Percentiles rank a stretch among this genome's conserved stretches.
phyloP scores from a whole-genome alignment of 1,140 invertebrate species.

The Neodiprion pinetum region DNA sequence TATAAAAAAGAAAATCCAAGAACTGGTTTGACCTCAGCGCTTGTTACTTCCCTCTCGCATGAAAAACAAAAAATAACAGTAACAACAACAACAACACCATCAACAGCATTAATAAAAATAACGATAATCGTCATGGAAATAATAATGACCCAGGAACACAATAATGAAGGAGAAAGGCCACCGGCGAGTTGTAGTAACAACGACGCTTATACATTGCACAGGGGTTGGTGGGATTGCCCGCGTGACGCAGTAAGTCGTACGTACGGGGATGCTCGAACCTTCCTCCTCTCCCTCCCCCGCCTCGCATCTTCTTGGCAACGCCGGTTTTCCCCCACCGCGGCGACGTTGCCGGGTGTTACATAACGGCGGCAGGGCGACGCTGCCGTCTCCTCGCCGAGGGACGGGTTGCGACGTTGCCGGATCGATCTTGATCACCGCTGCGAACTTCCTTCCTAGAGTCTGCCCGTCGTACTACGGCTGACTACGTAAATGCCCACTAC shows the following conservation, averaged over 20 bases:
- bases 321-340: not conserved
- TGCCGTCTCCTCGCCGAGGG: conserved; percentile 32
- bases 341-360: conserved; percentile 48
- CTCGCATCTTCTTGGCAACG: not conserved
- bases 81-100: not conserved
- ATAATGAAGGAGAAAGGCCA: no score
- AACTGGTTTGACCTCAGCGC: not conserved
- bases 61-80: not conserved
- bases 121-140: not conserved
- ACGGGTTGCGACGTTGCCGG: conserved; percentile 50
- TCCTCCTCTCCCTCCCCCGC: conserved; percentile 13
- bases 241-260: conserved; percentile 39
- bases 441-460: not conserved
- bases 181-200: no score
- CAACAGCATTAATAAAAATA: not conserved
- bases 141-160: not conserved
- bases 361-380: conserved; percentile 47
- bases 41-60: not conserved
- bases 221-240: conserved; percentile 49
- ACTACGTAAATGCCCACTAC: no score
- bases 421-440: conserved; percentile 30
- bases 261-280: conserved; percentile 6
- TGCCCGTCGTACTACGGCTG: no score
- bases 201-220: conserved; percentile 7
- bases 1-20: not conserved